Base-by-base conservation (phyloP, 2,797 vertebrate genomes). In the Onychomys leucogaster region DNA sequence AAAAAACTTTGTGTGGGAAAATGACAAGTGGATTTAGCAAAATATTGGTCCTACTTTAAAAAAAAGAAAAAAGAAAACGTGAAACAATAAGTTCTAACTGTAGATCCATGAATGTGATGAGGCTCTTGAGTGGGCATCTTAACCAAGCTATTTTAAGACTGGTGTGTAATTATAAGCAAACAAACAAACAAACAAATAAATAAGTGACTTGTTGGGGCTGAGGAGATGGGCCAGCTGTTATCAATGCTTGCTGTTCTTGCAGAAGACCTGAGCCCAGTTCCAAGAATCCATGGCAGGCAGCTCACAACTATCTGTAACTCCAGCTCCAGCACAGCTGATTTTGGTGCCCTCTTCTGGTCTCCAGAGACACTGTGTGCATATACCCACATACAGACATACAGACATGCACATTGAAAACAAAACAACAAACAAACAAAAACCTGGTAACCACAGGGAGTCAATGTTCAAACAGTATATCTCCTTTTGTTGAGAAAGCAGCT, bases 1-100 rank as follows among this genome's bases (percentile, higher is more conserved):
- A 95, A 95, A 55, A 43, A 84, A 71, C 57, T 61, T 59, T 71
- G 67, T 88, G 83, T 49, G 6, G 37, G 88, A 89, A 65, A 61
- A 49, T 59, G 37, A 12, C 17, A 37, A 59, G 81, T 61, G 34
- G 63, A n/a, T 78, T 92, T 93, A 32, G 46, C 63, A 88, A 88
- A 85, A 43, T 32, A 12, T 55, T 23, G 10, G 13, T 69, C 6
- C 61, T 57, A n/a, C 81, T 85, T 95, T 73, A 12, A 37, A 61
- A 76, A 87, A 52, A n/a, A n/a, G n/a, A n/a, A n/a, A n/a, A n/a
- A n/a, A n/a, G n/a, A n/a, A n/a, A n/a, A n/a, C n/a, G 11, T 86
- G 11, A 82, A 84, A 85, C 55, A n/a, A 57, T 23, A 49, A 43
- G 6, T 69, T 88, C 81, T 93, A 82, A 77, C 6, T 87, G 2